phyloP scores from a whole-genome alignment of 2,888 invertebrate species.

The Parnassius smintheus region DNA sequence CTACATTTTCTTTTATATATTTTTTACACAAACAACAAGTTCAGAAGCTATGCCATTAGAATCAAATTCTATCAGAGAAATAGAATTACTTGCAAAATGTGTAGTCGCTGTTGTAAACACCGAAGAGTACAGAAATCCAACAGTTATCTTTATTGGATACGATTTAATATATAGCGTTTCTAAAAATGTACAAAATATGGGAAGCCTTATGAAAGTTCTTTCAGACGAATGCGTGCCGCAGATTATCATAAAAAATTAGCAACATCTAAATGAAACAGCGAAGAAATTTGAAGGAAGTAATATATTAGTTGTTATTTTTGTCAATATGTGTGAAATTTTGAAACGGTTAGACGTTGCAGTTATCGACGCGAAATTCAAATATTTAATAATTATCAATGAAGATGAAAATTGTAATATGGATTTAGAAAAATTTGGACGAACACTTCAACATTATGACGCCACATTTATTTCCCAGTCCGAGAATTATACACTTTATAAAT shows the following conservation, averaged over 20 bases:
- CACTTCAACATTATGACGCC: constrained; percentile 39
- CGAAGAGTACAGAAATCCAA: constrained; percentile 6
- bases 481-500: constrained; percentile 24
- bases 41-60: neutral
- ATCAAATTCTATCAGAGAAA: neutral
- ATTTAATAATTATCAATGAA: constrained; percentile 42
- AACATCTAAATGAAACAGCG: neutral
- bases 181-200: too few species aligned
- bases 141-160: constrained; percentile 5
- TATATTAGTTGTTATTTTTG: constrained; percentile 37
- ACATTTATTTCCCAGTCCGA: constrained; percentile 42
- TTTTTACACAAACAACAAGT: neutral
- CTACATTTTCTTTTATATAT: neutral
- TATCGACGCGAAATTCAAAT: constrained; percentile 36
- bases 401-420: constrained; percentile 11
- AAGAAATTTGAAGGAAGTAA: constrained; percentile 13
- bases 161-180: neutral
- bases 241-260: constrained; percentile 2
- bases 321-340: constrained; percentile 36
- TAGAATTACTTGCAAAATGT: constrained; percentile 9
- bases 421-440: constrained; percentile 31
- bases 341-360: constrained; percentile 31
- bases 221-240: constrained; percentile 1
- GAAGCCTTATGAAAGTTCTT: constrained; percentile 4
- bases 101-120: constrained; percentile 1